These are phyloP conservation scores for Branchipolynoe longqiensis DNA, from an alignment of 2,888 invertebrate genomes.

Conservation along the genomic window DNA sequence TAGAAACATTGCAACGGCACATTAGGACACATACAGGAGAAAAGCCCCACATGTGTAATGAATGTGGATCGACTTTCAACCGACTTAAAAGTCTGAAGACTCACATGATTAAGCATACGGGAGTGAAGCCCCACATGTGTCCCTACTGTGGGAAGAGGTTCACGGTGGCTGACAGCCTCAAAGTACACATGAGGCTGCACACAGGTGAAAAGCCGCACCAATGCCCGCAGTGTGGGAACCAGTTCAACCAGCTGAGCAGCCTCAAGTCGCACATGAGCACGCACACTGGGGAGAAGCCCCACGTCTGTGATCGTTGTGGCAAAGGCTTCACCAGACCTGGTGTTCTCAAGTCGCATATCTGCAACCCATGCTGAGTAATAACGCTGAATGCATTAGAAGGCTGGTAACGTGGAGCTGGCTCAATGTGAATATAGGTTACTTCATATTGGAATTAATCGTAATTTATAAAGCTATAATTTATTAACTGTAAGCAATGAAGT, in stretches of 20 bases:
- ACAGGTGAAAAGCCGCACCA: constrained; percentile 6
- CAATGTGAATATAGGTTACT: too few relatives aligned
- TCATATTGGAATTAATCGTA: too few relatives aligned
- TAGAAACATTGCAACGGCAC: neutral
- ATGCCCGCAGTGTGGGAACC: neutral
- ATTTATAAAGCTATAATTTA: too few relatives aligned
- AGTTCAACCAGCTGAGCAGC: neutral
- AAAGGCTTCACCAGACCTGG: neutral
- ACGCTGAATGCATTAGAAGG: too few relatives aligned
- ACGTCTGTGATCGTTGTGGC: constrained; percentile 20
- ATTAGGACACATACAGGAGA: neutral
- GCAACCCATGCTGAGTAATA: too few relatives aligned
- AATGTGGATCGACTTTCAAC: neutral
- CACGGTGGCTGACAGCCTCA: neutral
- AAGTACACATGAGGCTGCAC: constrained; percentile 3
- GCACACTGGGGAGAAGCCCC: constrained; percentile 27
- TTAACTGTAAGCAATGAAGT: too few relatives aligned
- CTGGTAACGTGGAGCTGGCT: too few relatives aligned
- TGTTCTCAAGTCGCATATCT: neutral
- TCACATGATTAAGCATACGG: constrained; percentile 12
- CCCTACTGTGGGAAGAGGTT: constrained; percentile 5
- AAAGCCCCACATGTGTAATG: constrained; percentile 3
- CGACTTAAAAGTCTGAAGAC: neutral
- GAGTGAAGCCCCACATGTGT: constrained; percentile 24
- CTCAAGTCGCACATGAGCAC: constrained; percentile 77